A percentile compares a stretch with the other conserved stretches of the same genome.
Evolutionary conservation across 2,113 vertebrate genomes (phyloP).

Genomic region (Suricata suricatta): DNA sequence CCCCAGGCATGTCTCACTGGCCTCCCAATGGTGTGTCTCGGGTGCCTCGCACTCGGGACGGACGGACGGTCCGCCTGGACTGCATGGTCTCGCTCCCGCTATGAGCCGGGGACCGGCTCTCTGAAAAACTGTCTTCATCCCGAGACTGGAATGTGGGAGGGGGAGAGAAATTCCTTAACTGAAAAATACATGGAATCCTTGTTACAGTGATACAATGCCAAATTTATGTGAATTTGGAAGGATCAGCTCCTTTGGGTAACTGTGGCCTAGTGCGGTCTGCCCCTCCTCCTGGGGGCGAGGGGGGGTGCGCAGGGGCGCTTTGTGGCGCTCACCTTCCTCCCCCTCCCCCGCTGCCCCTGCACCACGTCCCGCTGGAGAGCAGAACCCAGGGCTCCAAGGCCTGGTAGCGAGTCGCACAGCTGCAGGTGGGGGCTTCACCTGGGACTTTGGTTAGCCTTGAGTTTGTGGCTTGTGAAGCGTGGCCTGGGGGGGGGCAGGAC

Average conservation of each 20-base stretch:
- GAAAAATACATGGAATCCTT: neutral
- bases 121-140: neutral
- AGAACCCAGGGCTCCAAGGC: neutral
- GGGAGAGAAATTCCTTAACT: neutral
- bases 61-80: neutral
- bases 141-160: neutral
- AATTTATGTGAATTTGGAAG: neutral
- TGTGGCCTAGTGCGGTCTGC: no score
- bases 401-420: neutral
- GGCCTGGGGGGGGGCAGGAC: no score
- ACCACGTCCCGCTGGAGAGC: neutral
- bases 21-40: neutral
- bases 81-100: neutral
- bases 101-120: neutral
- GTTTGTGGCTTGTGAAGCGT: neutral
- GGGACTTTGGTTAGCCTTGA: neutral
- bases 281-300: no score
- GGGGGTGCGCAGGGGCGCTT: neutral
- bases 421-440: neutral
- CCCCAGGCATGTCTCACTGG: neutral
- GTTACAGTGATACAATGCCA: no score
- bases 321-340: no score
- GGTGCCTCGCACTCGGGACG: no score
- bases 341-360: fast-evolving
- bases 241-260: neutral